Percentiles rank a stretch among this genome's conserved stretches.
phyloP scores from a whole-genome alignment of 2,888 invertebrate species.

The Entomobrya proxima region DNA sequence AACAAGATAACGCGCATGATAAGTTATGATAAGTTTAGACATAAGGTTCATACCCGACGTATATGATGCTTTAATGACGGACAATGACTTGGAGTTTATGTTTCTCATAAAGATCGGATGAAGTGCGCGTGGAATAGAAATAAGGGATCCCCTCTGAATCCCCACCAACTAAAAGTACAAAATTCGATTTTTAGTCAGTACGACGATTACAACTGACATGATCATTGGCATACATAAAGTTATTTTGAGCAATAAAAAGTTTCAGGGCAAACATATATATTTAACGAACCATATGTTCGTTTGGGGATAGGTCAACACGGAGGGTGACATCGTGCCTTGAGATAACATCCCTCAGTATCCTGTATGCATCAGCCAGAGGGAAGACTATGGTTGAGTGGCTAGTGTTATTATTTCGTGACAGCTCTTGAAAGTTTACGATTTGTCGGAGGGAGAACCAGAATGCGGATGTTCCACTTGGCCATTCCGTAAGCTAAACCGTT shows the following conservation, averaged over 20 bases:
- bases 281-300: slow-evolving; percentile 75
- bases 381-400: slow-evolving; percentile 76
- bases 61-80: slow-evolving; percentile 76
- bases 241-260: neutral
- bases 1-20: too few relatives aligned
- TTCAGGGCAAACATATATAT: neutral
- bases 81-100: slow-evolving; percentile 73
- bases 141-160: slow-evolving; percentile 76
- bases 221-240: neutral
- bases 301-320: slow-evolving; percentile 75
- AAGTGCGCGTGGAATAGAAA: slow-evolving; percentile 76
- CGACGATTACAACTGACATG: neutral
- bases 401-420: slow-evolving; percentile 75
- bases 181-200: neutral
- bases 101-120: slow-evolving; percentile 76
- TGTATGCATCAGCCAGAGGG: slow-evolving; percentile 76
- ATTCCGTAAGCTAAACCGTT: slow-evolving; percentile 75
- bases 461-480: slow-evolving; percentile 75
- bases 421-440: slow-evolving; percentile 75
- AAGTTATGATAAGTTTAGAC: neutral
- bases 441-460: slow-evolving; percentile 77
- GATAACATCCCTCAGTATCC: slow-evolving; percentile 76
- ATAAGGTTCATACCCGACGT: slow-evolving; percentile 75
- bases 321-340: slow-evolving; percentile 76
- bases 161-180: slow-evolving; percentile 75